Percentiles rank a stretch among this genome's conserved stretches.
phyloP scores from a whole-genome alignment of 2,797 vertebrate species.

The Prunella strophiata region DNA sequence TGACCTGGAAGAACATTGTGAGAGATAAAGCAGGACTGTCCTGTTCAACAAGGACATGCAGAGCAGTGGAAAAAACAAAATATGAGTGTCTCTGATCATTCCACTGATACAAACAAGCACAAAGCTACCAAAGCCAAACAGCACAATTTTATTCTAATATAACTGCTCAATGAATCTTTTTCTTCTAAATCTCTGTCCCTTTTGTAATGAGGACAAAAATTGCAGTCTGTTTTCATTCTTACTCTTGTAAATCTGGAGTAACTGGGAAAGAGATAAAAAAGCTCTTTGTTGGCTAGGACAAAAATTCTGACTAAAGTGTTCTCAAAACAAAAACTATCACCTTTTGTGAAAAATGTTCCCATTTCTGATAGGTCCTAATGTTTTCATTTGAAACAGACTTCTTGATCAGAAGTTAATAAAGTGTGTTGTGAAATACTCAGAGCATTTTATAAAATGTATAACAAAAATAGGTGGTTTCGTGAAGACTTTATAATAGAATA shows the following conservation, averaged over 20 bases:
- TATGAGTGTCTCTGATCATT: not conserved
- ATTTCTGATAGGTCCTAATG: constrained; percentile 8
- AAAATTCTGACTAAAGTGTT: not conserved
- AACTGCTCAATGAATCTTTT: not conserved
- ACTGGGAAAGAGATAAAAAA: constrained; percentile 9
- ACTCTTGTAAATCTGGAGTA: constrained; percentile 5
- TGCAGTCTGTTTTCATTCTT: not conserved
- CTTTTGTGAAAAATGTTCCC: constrained; percentile 9
- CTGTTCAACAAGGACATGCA: not conserved
- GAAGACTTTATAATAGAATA: constrained; percentile 4
- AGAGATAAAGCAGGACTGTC: not conserved
- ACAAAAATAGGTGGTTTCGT: not conserved
- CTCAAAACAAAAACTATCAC: not conserved
- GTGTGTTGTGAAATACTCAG: not conserved
- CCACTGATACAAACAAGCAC: not conserved
- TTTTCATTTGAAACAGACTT: constrained; percentile 24
- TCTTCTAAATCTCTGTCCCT: not conserved
- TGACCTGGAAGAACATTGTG: not conserved
- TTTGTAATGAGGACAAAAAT: constrained; percentile 6
- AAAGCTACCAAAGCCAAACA: not conserved
- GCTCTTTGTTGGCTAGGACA: not conserved
- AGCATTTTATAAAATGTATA: constrained; percentile 2
- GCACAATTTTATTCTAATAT: not conserved
- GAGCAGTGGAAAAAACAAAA: not conserved
- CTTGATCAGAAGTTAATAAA: constrained; percentile 32